These are phyloP conservation scores for Mormyrus lacerda DNA, from an alignment of 2,113 vertebrate genomes.

Conservation along the genomic window DNA sequence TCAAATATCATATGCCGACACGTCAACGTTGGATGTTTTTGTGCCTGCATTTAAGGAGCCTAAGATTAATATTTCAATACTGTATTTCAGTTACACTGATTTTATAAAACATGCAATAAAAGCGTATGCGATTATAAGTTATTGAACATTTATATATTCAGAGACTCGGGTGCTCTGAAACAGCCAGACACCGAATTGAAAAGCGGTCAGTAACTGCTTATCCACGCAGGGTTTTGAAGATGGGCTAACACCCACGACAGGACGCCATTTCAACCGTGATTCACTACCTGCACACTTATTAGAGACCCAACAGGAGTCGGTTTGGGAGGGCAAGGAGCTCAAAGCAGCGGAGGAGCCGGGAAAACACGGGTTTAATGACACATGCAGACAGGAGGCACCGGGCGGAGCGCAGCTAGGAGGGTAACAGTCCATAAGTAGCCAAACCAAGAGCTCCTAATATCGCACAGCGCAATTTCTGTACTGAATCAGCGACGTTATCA, in stretches of 20 bases:
- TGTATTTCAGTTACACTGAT: background rate
- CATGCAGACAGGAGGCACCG: background rate
- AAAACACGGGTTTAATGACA: background rate
- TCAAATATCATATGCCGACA: background rate
- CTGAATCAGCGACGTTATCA: background rate
- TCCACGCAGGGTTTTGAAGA: background rate
- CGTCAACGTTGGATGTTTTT: background rate
- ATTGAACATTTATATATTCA: background rate
- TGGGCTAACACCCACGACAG: background rate
- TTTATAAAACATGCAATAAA: background rate
- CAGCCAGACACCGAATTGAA: background rate
- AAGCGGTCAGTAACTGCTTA: background rate
- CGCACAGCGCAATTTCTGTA: background rate
- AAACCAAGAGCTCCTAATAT: background rate
- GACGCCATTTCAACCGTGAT: background rate
- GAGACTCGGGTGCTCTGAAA: background rate
- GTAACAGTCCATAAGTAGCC: background rate
- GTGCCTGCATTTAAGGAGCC: background rate
- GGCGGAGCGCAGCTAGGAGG: background rate
- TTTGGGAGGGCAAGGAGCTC: background rate
- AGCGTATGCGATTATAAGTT: background rate
- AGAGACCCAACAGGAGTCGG: background rate
- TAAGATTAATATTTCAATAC: background rate
- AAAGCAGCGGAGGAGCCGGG: background rate
- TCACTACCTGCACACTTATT: background rate